Conservation (phyloP, 2,113 vertebrate genomes). For the Otus sunia region DNA sequence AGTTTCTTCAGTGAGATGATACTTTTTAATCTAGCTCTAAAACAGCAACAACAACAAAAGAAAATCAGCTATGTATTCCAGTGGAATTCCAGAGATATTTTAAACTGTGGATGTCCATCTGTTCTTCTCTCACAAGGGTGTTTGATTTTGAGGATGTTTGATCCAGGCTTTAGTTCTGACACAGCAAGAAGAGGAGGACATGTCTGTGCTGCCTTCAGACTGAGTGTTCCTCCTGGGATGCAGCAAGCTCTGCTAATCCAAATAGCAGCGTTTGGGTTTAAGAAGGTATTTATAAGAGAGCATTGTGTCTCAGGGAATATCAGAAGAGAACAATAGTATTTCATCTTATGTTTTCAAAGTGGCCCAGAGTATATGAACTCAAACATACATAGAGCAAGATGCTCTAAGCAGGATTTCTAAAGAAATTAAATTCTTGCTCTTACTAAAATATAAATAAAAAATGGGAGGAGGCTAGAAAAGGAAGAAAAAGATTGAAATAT, state of each 20-base stretch:
- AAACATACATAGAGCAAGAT: not conserved
- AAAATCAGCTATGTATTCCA: not conserved
- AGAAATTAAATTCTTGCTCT: not conserved
- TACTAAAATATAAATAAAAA: not conserved
- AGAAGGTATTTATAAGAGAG: not conserved
- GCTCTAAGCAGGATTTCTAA: not conserved
- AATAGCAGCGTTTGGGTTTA: fast-evolving
- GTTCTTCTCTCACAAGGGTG: not conserved
- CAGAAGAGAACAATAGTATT: not conserved
- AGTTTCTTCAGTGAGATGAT: not conserved
- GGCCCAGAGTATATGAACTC: not conserved
- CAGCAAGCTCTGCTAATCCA: not conserved
- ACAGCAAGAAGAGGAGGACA: not conserved
- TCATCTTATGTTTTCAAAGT: not conserved
- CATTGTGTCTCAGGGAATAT: not conserved
- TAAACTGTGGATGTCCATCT: not conserved
- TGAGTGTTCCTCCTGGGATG: not conserved
- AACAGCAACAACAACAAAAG: not conserved
- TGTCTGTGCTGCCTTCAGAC: not conserved
- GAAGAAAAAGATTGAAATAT: not conserved
- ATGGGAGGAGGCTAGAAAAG: not conserved
- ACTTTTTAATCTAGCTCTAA: not conserved
- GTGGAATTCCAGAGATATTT: not conserved
- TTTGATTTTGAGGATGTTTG: not conserved
- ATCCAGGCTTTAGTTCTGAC: not conserved